Conservation (phyloP, 2,113 vertebrate genomes). For the Dicentrarchus labrax region DNA sequence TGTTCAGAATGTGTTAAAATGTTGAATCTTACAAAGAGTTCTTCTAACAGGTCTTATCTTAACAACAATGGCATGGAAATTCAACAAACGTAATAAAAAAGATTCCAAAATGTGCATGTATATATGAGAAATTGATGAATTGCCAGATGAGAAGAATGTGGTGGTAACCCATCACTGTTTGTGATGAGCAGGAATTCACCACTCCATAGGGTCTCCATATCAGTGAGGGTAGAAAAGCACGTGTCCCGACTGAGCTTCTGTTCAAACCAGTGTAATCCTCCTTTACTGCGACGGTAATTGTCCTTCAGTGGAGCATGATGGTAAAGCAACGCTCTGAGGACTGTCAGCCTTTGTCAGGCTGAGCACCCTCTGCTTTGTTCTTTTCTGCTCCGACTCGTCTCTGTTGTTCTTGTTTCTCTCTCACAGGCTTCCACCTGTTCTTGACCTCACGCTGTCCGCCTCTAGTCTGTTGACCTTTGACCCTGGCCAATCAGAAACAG, state of each 20-base stretch:
- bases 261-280: constrained; percentile 32
- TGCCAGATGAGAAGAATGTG: background rate
- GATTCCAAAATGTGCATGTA: background rate
- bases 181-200: background rate
- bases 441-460: constrained; percentile 19
- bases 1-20: background rate
- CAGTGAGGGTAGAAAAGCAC: constrained; percentile 8
- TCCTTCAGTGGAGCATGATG: constrained; percentile 37
- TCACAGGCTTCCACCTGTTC: constrained; percentile 40
- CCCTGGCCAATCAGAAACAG: constrained; percentile 30
- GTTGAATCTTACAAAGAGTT: no score
- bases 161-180: background rate
- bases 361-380: constrained; percentile 32
- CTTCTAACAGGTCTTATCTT: background rate
- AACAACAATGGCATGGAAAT: background rate
- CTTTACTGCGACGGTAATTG: constrained; percentile 28
- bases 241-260: constrained; percentile 4
- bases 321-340: constrained; percentile 9
- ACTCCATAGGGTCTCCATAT: constrained; percentile 3
- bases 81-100: background rate
- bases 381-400: background rate
- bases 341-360: constrained; percentile 4
- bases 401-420: constrained; percentile 22
- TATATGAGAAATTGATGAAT: background rate
- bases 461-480: constrained; percentile 59